These are phyloP conservation scores for Hiodon tergisus DNA, from an alignment of 2,113 vertebrate species.

Conservation along the genomic window DNA sequence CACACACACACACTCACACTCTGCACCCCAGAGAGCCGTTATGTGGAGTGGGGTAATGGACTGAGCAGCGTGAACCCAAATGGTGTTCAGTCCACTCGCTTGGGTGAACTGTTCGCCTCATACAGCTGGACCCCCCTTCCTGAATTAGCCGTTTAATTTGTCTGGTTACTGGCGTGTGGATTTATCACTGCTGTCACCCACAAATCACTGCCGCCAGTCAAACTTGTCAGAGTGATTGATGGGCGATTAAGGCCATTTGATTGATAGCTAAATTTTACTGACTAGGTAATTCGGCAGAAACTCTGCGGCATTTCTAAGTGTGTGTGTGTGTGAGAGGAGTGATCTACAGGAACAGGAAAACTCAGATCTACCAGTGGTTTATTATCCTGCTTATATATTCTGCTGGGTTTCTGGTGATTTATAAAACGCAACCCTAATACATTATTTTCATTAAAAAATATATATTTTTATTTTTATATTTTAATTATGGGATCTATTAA, in stretches of 20 bases:
- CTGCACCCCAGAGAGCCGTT: too few relatives aligned
- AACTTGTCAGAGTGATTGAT: not conserved
- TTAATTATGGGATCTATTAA: too few relatives aligned
- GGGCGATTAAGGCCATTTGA: slow-evolving; percentile 1
- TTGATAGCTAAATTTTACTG: not conserved
- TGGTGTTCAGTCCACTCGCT: not conserved
- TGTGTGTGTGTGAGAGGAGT: not conserved
- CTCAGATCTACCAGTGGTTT: not conserved
- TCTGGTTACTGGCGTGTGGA: not conserved
- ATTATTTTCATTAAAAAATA: too few relatives aligned
- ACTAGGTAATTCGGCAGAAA: not conserved
- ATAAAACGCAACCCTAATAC: too few relatives aligned
- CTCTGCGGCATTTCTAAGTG: not conserved
- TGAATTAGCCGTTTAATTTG: slow-evolving; percentile 3
- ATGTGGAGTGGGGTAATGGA: too few relatives aligned
- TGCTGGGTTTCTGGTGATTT: too few relatives aligned
- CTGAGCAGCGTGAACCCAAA: too few relatives aligned
- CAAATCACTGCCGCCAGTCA: too few relatives aligned
- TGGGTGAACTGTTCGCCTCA: not conserved
- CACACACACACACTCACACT: too few relatives aligned
- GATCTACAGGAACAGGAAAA: not conserved
- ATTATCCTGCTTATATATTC: too few relatives aligned
- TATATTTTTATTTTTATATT: too few relatives aligned
- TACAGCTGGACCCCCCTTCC: not conserved
- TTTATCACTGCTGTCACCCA: not conserved